Percentiles rank a stretch among this genome's conserved stretches.
Conservation (phyloP, 2,797 vertebrate genomes). For the Eupleurogrammus muticus region DNA sequence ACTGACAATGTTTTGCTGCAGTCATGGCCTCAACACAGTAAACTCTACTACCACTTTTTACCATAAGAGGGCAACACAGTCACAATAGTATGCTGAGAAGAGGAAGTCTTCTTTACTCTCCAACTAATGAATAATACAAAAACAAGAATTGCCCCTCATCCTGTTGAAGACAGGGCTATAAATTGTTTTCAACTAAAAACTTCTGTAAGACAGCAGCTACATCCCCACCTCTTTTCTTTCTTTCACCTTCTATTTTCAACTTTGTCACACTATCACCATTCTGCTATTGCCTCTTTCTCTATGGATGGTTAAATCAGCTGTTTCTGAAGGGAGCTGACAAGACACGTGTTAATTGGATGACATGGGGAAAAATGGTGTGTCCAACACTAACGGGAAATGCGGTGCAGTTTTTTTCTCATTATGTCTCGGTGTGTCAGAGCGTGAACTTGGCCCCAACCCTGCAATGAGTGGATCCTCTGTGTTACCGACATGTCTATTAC, state of each 20-base stretch:
- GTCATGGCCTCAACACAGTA: slow-evolving; percentile 31
- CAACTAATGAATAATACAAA: neutral
- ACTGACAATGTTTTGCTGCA: slow-evolving; percentile 35
- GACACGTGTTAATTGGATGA: slow-evolving; percentile 48
- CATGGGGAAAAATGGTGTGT: slow-evolving; percentile 18
- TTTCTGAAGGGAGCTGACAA: slow-evolving; percentile 1
- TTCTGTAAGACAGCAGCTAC: neutral
- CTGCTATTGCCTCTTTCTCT: neutral
- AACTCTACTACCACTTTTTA: slow-evolving; percentile 9
- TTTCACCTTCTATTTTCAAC: slow-evolving; percentile 7
- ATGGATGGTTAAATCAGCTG: slow-evolving; percentile 19
- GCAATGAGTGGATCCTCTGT: slow-evolving; percentile 7
- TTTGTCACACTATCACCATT: slow-evolving; percentile 21
- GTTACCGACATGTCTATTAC: neutral
- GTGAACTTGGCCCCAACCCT: neutral
- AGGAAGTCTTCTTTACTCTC: too few species aligned
- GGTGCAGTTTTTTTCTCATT: slow-evolving; percentile 18
- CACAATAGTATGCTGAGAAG: neutral
- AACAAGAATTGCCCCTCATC: neutral
- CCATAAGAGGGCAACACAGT: slow-evolving; percentile 72
- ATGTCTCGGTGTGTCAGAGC: slow-evolving; percentile 28
- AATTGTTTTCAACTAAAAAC: neutral
- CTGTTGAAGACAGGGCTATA: neutral
- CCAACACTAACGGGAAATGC: slow-evolving; percentile 47
- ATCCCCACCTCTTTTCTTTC: neutral